A percentile compares a stretch with the other conserved stretches of the same genome.
Evolutionary conservation across 2,113 vertebrate genomes (phyloP).

Genomic region (Callaeas wilsoni): DNA sequence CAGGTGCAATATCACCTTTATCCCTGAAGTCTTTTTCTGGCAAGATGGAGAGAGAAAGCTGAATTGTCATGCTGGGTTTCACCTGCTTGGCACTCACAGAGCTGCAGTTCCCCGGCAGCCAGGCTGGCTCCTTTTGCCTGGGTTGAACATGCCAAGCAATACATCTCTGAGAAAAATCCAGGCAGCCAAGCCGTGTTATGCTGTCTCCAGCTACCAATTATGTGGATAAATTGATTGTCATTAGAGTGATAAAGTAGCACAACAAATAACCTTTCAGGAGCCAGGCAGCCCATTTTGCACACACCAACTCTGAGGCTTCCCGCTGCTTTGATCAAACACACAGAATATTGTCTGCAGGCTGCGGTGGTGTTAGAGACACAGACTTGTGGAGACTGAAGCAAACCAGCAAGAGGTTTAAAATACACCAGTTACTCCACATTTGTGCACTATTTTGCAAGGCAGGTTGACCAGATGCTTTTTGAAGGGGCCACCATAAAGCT

Average conservation of each 20-base stretch:
- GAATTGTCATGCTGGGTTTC: background rate
- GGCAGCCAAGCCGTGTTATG: background rate
- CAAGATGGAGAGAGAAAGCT: background rate
- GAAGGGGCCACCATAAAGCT: background rate
- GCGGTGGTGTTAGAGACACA: background rate
- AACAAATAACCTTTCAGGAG: conserved; percentile 6
- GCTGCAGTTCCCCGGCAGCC: background rate
- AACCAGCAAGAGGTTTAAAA: background rate
- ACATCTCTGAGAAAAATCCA: conserved; percentile 9
- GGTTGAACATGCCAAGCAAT: background rate
- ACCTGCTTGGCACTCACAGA: background rate
- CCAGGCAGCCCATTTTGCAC: background rate
- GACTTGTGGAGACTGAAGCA: background rate
- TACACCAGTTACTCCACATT: background rate
- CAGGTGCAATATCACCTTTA: background rate
- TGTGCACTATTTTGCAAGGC: background rate
- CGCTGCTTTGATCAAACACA: background rate
- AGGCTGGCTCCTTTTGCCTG: background rate
- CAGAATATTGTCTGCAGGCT: background rate
- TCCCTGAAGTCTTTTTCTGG: background rate
- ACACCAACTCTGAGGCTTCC: background rate
- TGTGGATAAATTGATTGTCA: background rate
- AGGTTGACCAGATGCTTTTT: background rate
- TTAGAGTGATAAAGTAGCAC: background rate
- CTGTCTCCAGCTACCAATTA: conserved; percentile 28